A percentile compares a stretch with the other conserved stretches of the same genome.
phyloP scores from a whole-genome alignment of 2,888 invertebrate genomes.

The Drosophila testacea region DNA sequence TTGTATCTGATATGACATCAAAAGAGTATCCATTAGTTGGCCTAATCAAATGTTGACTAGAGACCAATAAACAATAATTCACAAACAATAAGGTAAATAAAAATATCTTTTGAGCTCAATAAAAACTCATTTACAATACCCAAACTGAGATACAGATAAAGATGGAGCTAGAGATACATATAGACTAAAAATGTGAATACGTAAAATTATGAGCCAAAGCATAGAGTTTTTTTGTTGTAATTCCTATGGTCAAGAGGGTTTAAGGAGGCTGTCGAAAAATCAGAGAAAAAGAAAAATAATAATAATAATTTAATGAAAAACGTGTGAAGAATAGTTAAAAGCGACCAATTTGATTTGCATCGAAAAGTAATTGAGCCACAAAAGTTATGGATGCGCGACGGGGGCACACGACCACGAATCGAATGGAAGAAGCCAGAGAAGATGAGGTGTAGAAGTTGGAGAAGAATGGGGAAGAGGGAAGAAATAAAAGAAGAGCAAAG shows the following conservation, averaged over 20 bases:
- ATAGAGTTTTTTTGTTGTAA: constrained; percentile 18
- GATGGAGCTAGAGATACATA: neutral
- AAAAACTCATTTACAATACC: constrained; percentile 69
- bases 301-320: constrained; percentile 74
- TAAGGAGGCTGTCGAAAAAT: constrained; percentile 20
- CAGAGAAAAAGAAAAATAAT: constrained; percentile 16
- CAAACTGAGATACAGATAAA: constrained; percentile 19
- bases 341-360: constrained; percentile 82
- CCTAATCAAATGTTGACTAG: constrained; percentile 10
- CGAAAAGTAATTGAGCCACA: constrained; percentile 81
- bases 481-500: constrained; percentile 8
- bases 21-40: neutral
- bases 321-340: constrained; percentile 82
- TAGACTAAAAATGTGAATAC: constrained; percentile 41
- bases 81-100: constrained; percentile 67
- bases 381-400: constrained; percentile 75
- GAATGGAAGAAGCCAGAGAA: constrained; percentile 7
- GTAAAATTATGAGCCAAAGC: constrained; percentile 61
- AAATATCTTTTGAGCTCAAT: constrained; percentile 67
- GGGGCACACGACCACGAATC: constrained; percentile 68
- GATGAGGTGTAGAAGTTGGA: neutral
- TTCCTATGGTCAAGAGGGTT: constrained; percentile 23
- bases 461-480: neutral
- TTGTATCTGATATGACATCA: neutral
- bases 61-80: constrained; percentile 64